Base-by-base conservation (phyloP, 2,888 invertebrate species). In the Crossocerus cetratus region DNA sequence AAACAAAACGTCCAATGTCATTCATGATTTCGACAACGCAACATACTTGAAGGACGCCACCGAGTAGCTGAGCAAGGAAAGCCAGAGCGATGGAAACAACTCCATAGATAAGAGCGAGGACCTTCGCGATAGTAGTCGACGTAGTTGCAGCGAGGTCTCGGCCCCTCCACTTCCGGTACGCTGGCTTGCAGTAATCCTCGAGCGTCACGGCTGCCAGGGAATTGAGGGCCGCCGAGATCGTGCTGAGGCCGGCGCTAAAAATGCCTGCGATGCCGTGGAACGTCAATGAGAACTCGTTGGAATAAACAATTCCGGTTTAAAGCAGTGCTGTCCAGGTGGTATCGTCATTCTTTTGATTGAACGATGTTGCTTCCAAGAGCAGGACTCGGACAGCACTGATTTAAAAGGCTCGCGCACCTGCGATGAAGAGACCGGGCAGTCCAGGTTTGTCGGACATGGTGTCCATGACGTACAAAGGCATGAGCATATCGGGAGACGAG, bases 161-260 rank as follows among this genome's bases (percentile, higher is more conserved):
- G 64, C 86, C 84, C 5, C 78, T 59, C 14, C 23, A 83, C 20
- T 60, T 78, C n/a, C 8, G 74, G 45, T 84, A 88, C 3, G 76
- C 5, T 2, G 89, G 89, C 72, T 94, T 94, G 2, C 97, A 91
- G 80, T 98, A 97, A 90, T 98, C 98, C 85, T 97, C 95, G 56
- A 98, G 91, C 0, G 97, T 96, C 14, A 98, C 96, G 0, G 98
- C 98, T 0, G 98, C 95, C 58, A 98, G 91, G 0, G 98, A 96
- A 86, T 98, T 98, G 71, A 98, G 93, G 1, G 97, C 94, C 0
- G 98, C 97, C 0, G 98, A 98, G 71, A 98, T 95, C 0, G 98
- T 97, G 56, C 98, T 97, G 11, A 98, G 91, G 0, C 97, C 96
- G 0, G 97, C 98, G 82, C 97, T 97, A 88, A 98, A 97, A 72